Base-by-base conservation (phyloP, 1,140 invertebrate genomes). In the Leptinotarsa texana region DNA sequence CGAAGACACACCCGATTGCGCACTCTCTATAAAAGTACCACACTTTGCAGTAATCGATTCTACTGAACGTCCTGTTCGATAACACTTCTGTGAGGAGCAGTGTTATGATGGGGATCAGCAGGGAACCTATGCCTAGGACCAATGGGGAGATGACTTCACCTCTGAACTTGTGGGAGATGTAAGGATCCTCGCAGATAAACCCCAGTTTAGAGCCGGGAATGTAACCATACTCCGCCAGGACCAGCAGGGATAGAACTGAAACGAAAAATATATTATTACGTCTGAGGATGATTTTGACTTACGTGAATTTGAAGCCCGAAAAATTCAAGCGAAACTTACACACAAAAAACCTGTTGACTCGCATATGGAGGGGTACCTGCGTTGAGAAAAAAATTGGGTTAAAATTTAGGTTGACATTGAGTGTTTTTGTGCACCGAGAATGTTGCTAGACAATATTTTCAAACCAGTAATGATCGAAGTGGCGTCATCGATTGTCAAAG, bases 131-230 rank as follows among this genome's bases (percentile, higher is more conserved):
- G 3, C 88, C 72, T 4, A 89, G 78, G 77, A 83, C 75, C 24
- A 85, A 82, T 74, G 85, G 82, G 13, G 85, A 86, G 15, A 92
- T 85, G 0, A 90, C 91, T 57, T 92, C 91, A 4, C 91, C 91
- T 0, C 80, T 86, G 75, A 85, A 92, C 51, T 88, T 88, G 73
- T 88, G 85, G 0, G 88, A 89, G 22, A 92, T 86, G 69, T 87
- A 88, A 2, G 90, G 90, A 78, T 92, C 91, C 72, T 90, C 88
- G 80, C 91, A 92, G 27, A 84, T 86, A 77, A 91, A 92, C 1
- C 90, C 91, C 3, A 87, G 79, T 66, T 85, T 85, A 17, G 86
- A 85, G 13, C 86, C 84, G 0, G 90, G 90, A 2, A 90, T 61
- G 1, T 85, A 69, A 21, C 86, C 88, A 17, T 86, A 84, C 79